A percentile compares a stretch with the other conserved stretches of the same genome.
phyloP scores from a whole-genome alignment of 2,797 vertebrate species.

The Anas flavirostris region DNA sequence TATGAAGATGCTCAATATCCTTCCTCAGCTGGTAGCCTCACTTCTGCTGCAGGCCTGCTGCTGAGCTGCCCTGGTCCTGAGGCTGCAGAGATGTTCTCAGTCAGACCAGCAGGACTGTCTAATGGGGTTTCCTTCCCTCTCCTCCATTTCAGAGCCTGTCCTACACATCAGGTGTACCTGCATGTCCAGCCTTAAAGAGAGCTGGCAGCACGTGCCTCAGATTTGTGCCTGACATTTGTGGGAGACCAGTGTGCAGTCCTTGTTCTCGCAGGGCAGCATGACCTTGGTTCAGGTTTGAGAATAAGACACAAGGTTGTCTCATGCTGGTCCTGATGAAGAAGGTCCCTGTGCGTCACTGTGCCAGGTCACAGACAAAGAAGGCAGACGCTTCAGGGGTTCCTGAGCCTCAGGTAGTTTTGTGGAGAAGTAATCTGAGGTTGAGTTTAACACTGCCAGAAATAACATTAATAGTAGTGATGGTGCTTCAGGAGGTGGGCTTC shows the following conservation, averaged over 20 bases:
- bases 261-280: neutral
- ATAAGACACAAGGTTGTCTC: neutral
- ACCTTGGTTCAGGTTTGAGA: neutral
- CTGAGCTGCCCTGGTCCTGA: neutral
- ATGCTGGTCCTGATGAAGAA: neutral
- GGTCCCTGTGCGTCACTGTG: neutral
- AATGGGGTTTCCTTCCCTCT: neutral
- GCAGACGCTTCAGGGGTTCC: fast-evolving
- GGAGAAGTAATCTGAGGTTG: neutral
- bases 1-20: neutral
- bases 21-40: fast-evolving
- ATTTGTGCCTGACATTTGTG: neutral
- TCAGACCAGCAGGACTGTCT: neutral
- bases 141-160: neutral
- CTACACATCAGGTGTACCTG: neutral
- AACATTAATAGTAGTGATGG: neutral
- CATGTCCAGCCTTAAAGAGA: fast-evolving
- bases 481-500: neutral
- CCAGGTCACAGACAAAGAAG: fast-evolving
- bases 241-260: neutral
- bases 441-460: neutral
- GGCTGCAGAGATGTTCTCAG: neutral
- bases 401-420: neutral
- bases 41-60: neutral
- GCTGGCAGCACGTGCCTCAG: neutral